Percentiles rank a stretch among this genome's conserved stretches.
phyloP scores from a whole-genome alignment of 2,888 invertebrate genomes.

The Epirrhoe tristata region DNA sequence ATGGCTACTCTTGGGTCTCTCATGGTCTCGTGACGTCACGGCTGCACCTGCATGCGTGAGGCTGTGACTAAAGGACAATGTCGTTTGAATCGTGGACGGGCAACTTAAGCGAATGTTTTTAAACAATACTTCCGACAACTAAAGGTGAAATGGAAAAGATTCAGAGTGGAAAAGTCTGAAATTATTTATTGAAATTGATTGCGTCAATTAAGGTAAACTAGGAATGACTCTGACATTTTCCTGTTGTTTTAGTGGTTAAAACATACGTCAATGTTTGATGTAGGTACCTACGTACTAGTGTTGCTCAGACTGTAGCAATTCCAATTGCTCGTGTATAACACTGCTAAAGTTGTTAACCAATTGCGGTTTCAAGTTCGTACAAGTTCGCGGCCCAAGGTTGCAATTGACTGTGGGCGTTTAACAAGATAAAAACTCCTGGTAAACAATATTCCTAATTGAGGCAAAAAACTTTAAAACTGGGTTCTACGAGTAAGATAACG shows the following conservation, averaged over 20 bases:
- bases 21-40: conserved; percentile 77
- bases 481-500: background rate
- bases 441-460: conserved; percentile 34
- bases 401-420: conserved; percentile 43
- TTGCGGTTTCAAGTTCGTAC: conserved; percentile 74
- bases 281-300: background rate
- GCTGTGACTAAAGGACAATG: conserved; percentile 70
- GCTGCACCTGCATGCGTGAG: conserved; percentile 71
- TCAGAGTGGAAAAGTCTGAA: background rate
- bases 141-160: background rate
- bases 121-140: background rate
- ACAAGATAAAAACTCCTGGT: conserved; percentile 40
- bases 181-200: background rate
- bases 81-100: conserved; percentile 40
- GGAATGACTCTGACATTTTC: background rate
- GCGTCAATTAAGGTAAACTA: background rate
- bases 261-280: no score
- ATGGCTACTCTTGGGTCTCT: conserved; percentile 74
- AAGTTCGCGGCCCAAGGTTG: conserved; percentile 61
- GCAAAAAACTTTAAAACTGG: conserved; percentile 1
- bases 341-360: conserved; percentile 67
- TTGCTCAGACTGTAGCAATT: background rate
- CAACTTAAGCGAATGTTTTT: background rate
- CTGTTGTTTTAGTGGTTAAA: background rate
- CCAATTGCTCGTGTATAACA: background rate